Conservation (phyloP, 2,888 invertebrate genomes). For the Esperia sulphurella region DNA sequence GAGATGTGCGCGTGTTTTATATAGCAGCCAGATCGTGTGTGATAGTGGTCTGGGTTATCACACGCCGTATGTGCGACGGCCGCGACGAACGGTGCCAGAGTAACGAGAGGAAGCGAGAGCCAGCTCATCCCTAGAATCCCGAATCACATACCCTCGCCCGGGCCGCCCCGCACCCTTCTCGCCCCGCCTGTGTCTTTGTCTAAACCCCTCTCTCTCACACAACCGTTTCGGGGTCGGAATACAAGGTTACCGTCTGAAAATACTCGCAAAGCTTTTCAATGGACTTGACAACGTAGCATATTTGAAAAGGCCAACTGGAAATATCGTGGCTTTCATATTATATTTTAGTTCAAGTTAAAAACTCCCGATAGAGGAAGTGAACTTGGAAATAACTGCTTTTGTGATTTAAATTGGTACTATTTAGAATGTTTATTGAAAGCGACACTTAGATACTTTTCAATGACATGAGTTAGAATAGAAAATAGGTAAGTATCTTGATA, state of each 20-base stretch:
- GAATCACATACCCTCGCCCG: conserved; percentile 74
- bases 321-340: neutral
- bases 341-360: neutral
- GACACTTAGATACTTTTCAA: too few species aligned
- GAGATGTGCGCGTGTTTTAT: conserved; percentile 34
- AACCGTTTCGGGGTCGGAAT: conserved; percentile 45
- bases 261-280: conserved; percentile 37
- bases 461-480: too few species aligned
- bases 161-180: conserved; percentile 56
- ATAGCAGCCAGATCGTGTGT: conserved; percentile 34
- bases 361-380: too few species aligned
- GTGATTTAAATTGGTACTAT: too few species aligned
- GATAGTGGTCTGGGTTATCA: conserved; percentile 35
- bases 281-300: conserved; percentile 22
- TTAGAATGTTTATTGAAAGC: too few species aligned
- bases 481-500: too few species aligned
- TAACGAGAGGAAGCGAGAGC: conserved; percentile 76
- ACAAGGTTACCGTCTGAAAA: conserved; percentile 63
- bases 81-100: conserved; percentile 70
- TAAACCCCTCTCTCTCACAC: conserved; percentile 73
- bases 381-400: too few species aligned
- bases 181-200: conserved; percentile 58
- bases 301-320: conserved; percentile 7
- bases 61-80: conserved; percentile 51
- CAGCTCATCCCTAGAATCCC: conserved; percentile 80